Evolutionary conservation across 2,888 invertebrate species (phyloP).

Genomic region (Drosophila barbarae): DNA sequence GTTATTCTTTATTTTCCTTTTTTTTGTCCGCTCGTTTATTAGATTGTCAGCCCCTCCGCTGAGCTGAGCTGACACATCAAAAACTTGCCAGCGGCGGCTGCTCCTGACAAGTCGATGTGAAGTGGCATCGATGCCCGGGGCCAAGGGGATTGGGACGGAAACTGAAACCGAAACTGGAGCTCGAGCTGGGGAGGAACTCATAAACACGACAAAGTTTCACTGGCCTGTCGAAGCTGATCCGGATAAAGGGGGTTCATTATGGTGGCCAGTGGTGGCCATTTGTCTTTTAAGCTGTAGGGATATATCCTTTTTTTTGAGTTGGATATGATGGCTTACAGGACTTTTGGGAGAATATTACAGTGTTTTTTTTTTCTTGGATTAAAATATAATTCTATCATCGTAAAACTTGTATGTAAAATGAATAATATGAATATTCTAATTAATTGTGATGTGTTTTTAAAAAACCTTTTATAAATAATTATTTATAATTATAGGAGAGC

Average conservation of each 20-base stretch:
- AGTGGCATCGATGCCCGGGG: conserved; percentile 49
- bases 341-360: not conserved
- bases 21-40: conserved; percentile 58
- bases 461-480: too few species aligned
- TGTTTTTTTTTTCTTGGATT: not conserved
- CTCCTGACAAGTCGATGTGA: conserved; percentile 60
- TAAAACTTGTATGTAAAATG: not conserved
- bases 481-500: too few species aligned
- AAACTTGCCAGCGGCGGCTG: conserved; percentile 65
- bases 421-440: not conserved
- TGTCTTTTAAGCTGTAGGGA: conserved; percentile 2
- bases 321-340: too few species aligned
- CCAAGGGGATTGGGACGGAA: conserved; percentile 16
- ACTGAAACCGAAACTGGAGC: conserved; percentile 23
- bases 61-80: conserved; percentile 54
- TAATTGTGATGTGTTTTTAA: not conserved
- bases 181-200: conserved; percentile 34
- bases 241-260: conserved; percentile 33
- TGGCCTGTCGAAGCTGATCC: conserved; percentile 28
- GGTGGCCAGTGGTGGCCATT: conserved; percentile 6
- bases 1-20: conserved; percentile 31
- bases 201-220: conserved; percentile 61
- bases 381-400: not conserved
- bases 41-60: conserved; percentile 54
- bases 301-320: not conserved